Conservation (phyloP, 2,888 invertebrate species). For the Allophyes oxyacanthae region DNA sequence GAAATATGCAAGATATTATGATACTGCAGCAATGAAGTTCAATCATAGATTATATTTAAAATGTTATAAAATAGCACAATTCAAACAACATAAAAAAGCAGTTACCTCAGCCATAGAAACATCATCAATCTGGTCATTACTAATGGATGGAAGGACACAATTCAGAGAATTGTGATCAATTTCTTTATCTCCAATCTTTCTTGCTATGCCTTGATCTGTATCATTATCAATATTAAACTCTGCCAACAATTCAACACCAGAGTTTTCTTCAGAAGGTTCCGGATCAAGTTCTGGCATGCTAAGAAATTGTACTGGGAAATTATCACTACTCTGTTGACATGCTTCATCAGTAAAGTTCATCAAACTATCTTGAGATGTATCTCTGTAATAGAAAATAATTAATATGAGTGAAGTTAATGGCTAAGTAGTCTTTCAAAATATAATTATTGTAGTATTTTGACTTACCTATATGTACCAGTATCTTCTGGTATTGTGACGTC, state of each 20-base stretch:
- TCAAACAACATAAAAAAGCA: too few relatives aligned
- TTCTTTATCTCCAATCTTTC: constrained; percentile 64
- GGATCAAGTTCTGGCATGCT: constrained; percentile 82
- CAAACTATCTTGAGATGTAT: constrained; percentile 66
- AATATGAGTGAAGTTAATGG: not conserved
- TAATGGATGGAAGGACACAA: constrained; percentile 83
- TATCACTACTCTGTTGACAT: constrained; percentile 71
- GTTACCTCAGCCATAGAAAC: constrained; percentile 74
- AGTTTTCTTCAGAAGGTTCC: constrained; percentile 64
- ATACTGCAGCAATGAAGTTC: too few relatives aligned
- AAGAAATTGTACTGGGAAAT: constrained; percentile 73
- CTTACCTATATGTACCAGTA: constrained; percentile 40
- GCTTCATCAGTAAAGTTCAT: constrained; percentile 73
- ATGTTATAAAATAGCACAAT: too few relatives aligned
- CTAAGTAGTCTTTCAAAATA: too few relatives aligned
- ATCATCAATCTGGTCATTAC: constrained; percentile 80
- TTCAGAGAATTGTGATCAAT: constrained; percentile 75
- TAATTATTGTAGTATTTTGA: not conserved
- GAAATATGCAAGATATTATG: constrained; percentile 50
- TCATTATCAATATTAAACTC: constrained; percentile 81
- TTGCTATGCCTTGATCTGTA: constrained; percentile 68
- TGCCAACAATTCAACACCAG: constrained; percentile 75
- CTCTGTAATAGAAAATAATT: constrained; percentile 61
- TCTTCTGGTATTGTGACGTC: constrained; percentile 34
- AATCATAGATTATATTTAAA: too few relatives aligned